Conservation (phyloP, 2,888 invertebrate species). For the Himalopsyche tibetana region DNA sequence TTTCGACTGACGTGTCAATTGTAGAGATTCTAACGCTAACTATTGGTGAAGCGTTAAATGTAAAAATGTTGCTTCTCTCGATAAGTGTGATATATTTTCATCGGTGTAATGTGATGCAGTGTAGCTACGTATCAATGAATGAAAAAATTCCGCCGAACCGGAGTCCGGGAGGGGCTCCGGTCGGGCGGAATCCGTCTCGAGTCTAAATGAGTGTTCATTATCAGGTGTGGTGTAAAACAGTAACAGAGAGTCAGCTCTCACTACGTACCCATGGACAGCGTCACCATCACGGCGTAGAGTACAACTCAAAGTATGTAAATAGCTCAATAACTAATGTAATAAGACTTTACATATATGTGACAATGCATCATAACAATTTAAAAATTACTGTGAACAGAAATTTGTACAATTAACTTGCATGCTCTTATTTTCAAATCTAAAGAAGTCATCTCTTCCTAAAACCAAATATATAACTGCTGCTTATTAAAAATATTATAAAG, state of each 20-base stretch:
- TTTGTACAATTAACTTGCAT: slow-evolving; percentile 42
- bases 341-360: slow-evolving; percentile 27
- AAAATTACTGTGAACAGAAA: slow-evolving; percentile 42
- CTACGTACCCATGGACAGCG: slow-evolving; percentile 32
- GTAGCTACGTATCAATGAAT: slow-evolving; percentile 36
- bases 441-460: slow-evolving; percentile 45
- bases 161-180: not conserved
- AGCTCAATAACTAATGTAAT: slow-evolving; percentile 33
- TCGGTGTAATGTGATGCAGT: slow-evolving; percentile 37
- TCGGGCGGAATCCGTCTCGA: not conserved
- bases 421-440: slow-evolving; percentile 37
- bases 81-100: slow-evolving; percentile 28
- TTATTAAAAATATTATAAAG: slow-evolving; percentile 37
- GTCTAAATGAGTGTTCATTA: slow-evolving; percentile 38
- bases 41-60: not conserved
- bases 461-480: slow-evolving; percentile 44
- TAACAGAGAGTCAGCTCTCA: slow-evolving; percentile 24
- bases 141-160: not conserved
- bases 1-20: not conserved
- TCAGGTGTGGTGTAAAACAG: slow-evolving; percentile 29
- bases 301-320: slow-evolving; percentile 33
- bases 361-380: slow-evolving; percentile 43
- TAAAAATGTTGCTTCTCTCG: slow-evolving; percentile 8
- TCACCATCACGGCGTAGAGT: slow-evolving; percentile 25
- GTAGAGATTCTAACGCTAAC: slow-evolving; percentile 8